Base-by-base conservation (phyloP, 2,888 invertebrate species). In the Philopedon plagiatum region DNA sequence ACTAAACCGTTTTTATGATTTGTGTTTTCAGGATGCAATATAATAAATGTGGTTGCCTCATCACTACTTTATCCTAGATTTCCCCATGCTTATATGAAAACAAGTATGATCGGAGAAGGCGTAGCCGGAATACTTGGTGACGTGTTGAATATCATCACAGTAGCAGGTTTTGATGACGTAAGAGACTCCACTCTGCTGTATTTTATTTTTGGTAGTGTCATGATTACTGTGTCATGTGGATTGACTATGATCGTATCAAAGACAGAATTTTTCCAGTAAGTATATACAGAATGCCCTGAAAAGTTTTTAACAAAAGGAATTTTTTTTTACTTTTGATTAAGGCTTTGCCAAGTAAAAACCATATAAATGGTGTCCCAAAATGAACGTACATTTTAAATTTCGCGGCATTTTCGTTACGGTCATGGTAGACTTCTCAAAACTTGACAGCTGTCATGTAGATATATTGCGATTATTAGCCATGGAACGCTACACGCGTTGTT, bases 71-170 rank as follows among this genome's bases (percentile, higher is more conserved):
- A 75, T 4, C 67, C 76, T 8, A 75, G 76, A 39, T 76, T 77
- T 41, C 77, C 77, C 11, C 67, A 51, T 5, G 34, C 34, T 19
- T 77, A 72, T 64, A 75, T 74, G 72, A 74, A 75, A 18, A 71
- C 65, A 9, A 75, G 71, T 32, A 62, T 76, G 2, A 63, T 73
- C 9, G 77, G 76, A 0, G 73, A 77, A 61, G 76, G 75, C 7
- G 70, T 72, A 2, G 72, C 72, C 13, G 76, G 75, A 11, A 72
- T 78, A 3, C 46, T 76, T n/a, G 58, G 62, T 11, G 71, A 73
- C 1, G 51, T 68, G 11, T 51, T 75, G n/a, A 74, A 76, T 57
- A 61, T 77, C 7, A 13, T 76, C 4, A 58, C 75, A 5, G 41
- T 76, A 0, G 23, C 60, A 8, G 73, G 74, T 8, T 60, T 74